Evolutionary conservation across 2,888 invertebrate species (phyloP), one percentile per base, ranked within the genome.

Genomic region (Lathronympha strigana): DNA sequence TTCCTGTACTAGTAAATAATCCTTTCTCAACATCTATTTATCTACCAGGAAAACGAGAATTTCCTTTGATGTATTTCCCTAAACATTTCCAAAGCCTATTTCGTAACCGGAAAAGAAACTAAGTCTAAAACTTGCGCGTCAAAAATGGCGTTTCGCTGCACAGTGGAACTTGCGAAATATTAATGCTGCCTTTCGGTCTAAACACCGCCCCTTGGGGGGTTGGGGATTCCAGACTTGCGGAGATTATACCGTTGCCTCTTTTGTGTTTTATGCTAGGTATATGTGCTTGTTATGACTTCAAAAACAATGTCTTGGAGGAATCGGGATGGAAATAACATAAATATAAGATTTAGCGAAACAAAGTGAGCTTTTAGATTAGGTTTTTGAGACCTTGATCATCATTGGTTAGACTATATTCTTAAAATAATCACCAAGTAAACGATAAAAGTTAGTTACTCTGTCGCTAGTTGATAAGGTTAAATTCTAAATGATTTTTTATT

Each of bases 191-290:
- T 23, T 60, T 58, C 23, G 58, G 47, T 36, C 51, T 51, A 51
- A 58, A 25, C 55, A 57, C 0, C 23, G 11, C 31, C 17, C 28
- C 6, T 21, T 11, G 4, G 19, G 25, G 58, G 58, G 58, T n/a
- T n/a, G 63, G 63, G 4, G 17, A 15, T 51, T 63, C 51, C 31
- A 51, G 57, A 58, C 50, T 58, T 23, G 49, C 19, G 51, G 51
- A 60, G 64, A 64, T 64, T 60, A 58, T 38, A 15, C 33, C 57
- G 51, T 43, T 21, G 51, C 53, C 58, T 64, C 64, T 51, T 64
- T 64, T 60, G 58, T 60, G 63, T 45, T 53, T 58, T 61, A 61
- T 15, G 43, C 38, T 49, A 36, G 25, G 25, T 60, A 28, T 31
- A 49, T 61, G 13, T 45, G 21, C 50, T 53, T 40, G 61, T 50